phyloP scores from a whole-genome alignment of 2,888 invertebrate species.

The Cynaeus angustus region DNA sequence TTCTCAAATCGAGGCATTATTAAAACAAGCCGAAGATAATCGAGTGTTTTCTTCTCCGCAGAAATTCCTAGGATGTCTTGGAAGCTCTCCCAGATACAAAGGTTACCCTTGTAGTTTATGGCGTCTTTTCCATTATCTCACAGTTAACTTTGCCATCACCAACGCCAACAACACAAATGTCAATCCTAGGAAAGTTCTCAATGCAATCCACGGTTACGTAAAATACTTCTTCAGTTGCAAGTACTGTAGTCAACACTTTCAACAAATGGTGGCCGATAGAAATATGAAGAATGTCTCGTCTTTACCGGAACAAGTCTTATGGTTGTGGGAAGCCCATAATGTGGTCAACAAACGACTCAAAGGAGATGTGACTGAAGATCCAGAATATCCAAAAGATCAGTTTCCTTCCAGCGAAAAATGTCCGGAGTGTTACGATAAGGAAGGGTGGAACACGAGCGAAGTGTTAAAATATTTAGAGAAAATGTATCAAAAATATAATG shows the following conservation, averaged over 20 bases:
- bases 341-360: constrained; percentile 91
- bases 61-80: constrained; percentile 87
- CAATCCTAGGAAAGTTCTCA: constrained; percentile 81
- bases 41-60: constrained; percentile 73
- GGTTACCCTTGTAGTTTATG: constrained; percentile 97
- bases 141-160: constrained; percentile 81
- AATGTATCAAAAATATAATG: constrained; percentile 73
- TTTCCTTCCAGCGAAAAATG: constrained; percentile 86
- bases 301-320: constrained; percentile 86
- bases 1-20: background rate
- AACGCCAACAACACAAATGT: constrained; percentile 65
- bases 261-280: constrained; percentile 84
- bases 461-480: constrained; percentile 78
- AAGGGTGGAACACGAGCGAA: constrained; percentile 77
- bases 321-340: constrained; percentile 97
- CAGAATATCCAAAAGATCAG: constrained; percentile 89
- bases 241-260: constrained; percentile 92
- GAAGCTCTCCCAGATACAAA: constrained; percentile 82
- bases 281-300: constrained; percentile 82
- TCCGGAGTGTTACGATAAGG: constrained; percentile 76
- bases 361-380: constrained; percentile 93
- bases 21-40: constrained; percentile 2
- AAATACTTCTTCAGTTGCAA: constrained; percentile 95
- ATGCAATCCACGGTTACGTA: constrained; percentile 90
- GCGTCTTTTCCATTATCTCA: constrained; percentile 94